phyloP scores from a whole-genome alignment of 2,797 vertebrate species.

The Aphelocoma californica region DNA sequence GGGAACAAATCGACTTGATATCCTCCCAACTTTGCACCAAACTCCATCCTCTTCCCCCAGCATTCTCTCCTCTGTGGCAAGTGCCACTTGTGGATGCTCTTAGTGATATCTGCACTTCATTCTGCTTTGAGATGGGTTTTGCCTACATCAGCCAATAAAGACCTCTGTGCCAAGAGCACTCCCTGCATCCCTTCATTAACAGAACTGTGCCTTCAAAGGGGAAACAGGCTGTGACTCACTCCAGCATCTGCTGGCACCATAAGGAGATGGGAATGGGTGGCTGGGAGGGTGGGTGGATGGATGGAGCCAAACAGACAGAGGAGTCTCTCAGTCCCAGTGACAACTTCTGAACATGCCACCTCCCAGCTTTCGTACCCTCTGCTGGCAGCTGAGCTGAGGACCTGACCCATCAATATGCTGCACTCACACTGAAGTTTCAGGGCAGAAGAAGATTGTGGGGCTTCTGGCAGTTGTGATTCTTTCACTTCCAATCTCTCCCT shows the following conservation, averaged over 20 bases:
- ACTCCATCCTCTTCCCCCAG: neutral
- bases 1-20: neutral
- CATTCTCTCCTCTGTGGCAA: neutral
- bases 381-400: neutral
- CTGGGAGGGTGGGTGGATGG: neutral
- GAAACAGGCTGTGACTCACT: conserved; percentile 12
- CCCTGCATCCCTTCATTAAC: neutral
- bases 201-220: neutral
- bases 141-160: neutral
- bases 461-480: neutral
- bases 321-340: neutral
- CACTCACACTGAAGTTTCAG: neutral
- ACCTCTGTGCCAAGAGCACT: neutral
- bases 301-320: neutral
- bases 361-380: neutral
- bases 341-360: neutral
- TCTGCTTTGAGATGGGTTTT: neutral
- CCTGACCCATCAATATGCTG: neutral
- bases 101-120: neutral
- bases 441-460: neutral
- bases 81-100: neutral
- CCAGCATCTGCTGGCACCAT: conserved; percentile 11
- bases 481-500: neutral
- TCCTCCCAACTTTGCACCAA: neutral
- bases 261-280: neutral